Percentiles rank a stretch among this genome's conserved stretches.
phyloP scores from a whole-genome alignment of 2,888 invertebrate genomes.

The Gasteruption jaculator region DNA sequence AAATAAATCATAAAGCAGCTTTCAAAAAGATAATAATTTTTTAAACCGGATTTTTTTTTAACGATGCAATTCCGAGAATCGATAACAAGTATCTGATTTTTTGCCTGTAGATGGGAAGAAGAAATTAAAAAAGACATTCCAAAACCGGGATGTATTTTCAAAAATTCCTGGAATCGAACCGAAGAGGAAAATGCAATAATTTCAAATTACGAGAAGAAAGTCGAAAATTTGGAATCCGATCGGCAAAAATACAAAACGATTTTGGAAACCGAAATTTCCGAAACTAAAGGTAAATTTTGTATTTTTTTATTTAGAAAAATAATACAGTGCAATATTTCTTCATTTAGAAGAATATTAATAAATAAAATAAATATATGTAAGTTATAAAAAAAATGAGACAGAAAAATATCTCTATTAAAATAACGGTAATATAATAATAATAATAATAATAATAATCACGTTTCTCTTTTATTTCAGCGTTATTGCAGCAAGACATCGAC shows the following conservation, averaged over 20 bases:
- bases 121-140: conserved; percentile 81
- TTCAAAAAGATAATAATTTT: too few relatives aligned
- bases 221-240: conserved; percentile 63
- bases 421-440: background rate
- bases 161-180: conserved; percentile 66
- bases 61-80: too few relatives aligned
- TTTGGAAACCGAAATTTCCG: conserved; percentile 67
- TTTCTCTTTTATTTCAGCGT: conserved; percentile 5
- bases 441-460: background rate
- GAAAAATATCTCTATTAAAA: too few relatives aligned
- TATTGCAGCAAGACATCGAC: conserved; percentile 52
- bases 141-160: conserved; percentile 63
- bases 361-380: too few relatives aligned
- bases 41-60: too few relatives aligned
- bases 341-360: too few relatives aligned
- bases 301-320: too few relatives aligned
- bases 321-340: too few relatives aligned
- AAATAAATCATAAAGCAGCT: too few relatives aligned
- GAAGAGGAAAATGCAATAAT: conserved; percentile 68
- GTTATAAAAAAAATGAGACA: too few relatives aligned
- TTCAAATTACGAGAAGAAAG: conserved; percentile 69
- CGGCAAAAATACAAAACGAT: conserved; percentile 70
- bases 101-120: conserved; percentile 77
- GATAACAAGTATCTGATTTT: conserved; percentile 67
- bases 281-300: conserved; percentile 53